Base-by-base conservation (phyloP, 2,888 invertebrate species). In the Crossocerus cetratus region DNA sequence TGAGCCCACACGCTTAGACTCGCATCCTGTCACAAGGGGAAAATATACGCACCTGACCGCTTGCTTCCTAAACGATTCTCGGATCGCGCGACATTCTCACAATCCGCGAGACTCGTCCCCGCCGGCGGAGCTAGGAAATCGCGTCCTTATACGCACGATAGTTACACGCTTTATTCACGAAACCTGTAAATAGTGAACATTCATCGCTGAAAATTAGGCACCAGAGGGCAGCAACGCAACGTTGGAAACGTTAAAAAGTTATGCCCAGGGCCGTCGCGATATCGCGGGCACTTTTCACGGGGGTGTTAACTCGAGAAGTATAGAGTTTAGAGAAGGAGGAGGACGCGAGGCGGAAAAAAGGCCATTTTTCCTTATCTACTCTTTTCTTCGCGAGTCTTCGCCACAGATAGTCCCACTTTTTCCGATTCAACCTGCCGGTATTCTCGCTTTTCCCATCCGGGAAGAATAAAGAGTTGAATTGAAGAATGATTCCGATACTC, bases 101-200 rank as follows among this genome's bases (percentile, higher is more conserved):
- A 66, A 78, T 54, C 57, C 69, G 66, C 69, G 59, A 72, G 75
- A 77, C 60, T 77, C 77, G 57, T 64, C 64, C 70, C 16, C 58
- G 69, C 32, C 61, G 74, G 54, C 66, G 69, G 66, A 63, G 66
- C 49, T 73, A 76, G 67, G 74, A 68, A n/a, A n/a, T n/a, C 68
- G 73, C 69, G 70, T 70, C 73, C 68, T 78, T 76, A 76, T 73
- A 75, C 67, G 72, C 75, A 76, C 80, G 71, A 72, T 78, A 32
- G 32, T 32, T 32, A 78, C 83, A 75, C 84, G 80, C 64, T 84
- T 83, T 82, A 82, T 82, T 82, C 82, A 76, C 80, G 83, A 83
- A 85, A 85, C 77, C 84, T 86, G 86, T 83, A 85, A 86, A 86
- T 87, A 86, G 86, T 83, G 80, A 82, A 87, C 82, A 84, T 86